Percentiles rank a stretch among this genome's conserved stretches.
Conservation (phyloP, 2,113 vertebrate genomes). For the Siphamia tubifer region DNA sequence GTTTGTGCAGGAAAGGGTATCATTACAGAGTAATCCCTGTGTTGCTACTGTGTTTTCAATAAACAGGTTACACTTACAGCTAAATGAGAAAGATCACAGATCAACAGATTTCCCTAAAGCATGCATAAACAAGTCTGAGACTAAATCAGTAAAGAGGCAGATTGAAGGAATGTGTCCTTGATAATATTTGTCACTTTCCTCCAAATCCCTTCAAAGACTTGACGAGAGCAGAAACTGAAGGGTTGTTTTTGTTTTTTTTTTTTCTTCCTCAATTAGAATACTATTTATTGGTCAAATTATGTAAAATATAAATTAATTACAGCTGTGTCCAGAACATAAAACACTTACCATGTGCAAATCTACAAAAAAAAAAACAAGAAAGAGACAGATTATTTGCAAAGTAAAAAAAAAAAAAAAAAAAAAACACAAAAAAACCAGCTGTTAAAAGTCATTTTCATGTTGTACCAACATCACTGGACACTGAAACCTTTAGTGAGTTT, state of each 20-base stretch:
- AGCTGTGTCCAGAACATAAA: neutral
- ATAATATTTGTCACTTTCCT: conserved; percentile 45
- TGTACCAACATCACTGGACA: conserved; percentile 19
- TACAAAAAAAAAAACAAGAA: too few species aligned
- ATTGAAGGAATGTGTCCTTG: conserved; percentile 40
- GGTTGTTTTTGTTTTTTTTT: too few species aligned
- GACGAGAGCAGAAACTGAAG: conserved; percentile 43
- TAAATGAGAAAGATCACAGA: conserved; percentile 67
- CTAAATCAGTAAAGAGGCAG: conserved; percentile 56
- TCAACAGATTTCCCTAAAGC: conserved; percentile 63
- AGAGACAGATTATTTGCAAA: conserved; percentile 1
- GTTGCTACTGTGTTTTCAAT: conserved; percentile 52
- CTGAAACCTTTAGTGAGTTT: conserved; percentile 37
- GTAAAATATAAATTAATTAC: too few species aligned
- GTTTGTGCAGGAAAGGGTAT: conserved; percentile 29
- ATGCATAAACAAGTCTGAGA: conserved; percentile 40
- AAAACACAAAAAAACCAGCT: neutral
- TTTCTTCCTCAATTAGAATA: too few species aligned
- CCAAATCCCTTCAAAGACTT: conserved; percentile 59
- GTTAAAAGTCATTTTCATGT: neutral
- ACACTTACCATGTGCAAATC: neutral
- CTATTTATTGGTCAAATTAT: too few species aligned
- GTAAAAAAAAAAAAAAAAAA: neutral
- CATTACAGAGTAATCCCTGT: conserved; percentile 34
- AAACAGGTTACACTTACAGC: conserved; percentile 58